Conservation (phyloP, 1,140 invertebrate species). For the Pachypeltis micranthus region DNA sequence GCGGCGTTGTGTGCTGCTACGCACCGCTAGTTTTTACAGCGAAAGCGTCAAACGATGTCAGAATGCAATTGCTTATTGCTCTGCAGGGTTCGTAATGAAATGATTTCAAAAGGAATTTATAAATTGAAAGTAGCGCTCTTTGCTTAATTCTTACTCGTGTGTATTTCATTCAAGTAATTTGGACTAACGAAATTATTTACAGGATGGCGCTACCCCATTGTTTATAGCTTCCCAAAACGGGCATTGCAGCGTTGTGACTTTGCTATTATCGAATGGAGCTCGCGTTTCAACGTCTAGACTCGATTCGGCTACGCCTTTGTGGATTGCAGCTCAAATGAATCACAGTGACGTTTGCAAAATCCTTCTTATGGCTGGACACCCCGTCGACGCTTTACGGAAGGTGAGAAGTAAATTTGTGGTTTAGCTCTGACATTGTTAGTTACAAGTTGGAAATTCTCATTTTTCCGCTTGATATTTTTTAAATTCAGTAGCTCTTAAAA, state of each 20-base stretch:
- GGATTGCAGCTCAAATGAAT: conserved; percentile 90
- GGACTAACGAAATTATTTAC: no score
- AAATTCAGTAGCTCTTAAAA: no score
- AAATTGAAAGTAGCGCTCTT: no score
- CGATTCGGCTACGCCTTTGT: conserved; percentile 78
- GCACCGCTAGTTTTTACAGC: no score
- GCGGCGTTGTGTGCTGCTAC: no score
- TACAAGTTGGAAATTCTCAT: background rate
- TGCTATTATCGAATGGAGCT: conserved; percentile 56
- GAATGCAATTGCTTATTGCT: no score
- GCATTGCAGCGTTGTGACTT: conserved; percentile 58
- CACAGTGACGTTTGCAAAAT: conserved; percentile 67
- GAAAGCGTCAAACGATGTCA: no score
- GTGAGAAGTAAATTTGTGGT: conserved; percentile 38
- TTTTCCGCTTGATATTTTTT: no score
- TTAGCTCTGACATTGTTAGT: background rate
- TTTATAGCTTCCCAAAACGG: conserved; percentile 87
- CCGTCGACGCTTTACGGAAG: conserved; percentile 66
- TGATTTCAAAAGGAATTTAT: no score
- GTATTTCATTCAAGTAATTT: no score
- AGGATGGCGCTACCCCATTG: conserved; percentile 78
- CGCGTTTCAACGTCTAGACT: conserved; percentile 53
- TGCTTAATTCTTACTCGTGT: no score
- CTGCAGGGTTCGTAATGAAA: no score
- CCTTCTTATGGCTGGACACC: conserved; percentile 61